A percentile compares a stretch with the other conserved stretches of the same genome.
Evolutionary conservation across 2,888 invertebrate genomes (phyloP).

Genomic region (Lasioglossum zephyrum): DNA sequence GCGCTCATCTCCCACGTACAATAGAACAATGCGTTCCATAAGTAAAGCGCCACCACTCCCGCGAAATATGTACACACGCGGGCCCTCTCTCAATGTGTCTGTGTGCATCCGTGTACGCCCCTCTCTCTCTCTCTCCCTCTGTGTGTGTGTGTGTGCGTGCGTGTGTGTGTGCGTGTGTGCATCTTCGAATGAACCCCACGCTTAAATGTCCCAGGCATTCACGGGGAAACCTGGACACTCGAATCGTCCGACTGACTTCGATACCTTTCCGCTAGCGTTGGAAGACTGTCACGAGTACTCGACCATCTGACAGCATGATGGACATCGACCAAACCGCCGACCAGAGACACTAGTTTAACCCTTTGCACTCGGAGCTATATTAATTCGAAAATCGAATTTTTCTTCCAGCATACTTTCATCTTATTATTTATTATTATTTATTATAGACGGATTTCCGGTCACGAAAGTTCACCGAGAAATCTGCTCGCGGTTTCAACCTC

Average conservation of each 20-base stretch:
- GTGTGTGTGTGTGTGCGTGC: too few species aligned
- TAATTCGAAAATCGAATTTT: too few species aligned
- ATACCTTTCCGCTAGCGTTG: not conserved
- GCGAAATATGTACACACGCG: conserved; percentile 61
- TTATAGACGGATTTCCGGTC: too few species aligned
- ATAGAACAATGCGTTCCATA: conserved; percentile 76
- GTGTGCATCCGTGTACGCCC: not conserved
- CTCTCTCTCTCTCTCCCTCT: not conserved
- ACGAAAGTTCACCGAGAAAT: not conserved
- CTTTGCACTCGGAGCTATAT: not conserved
- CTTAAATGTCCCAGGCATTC: conserved; percentile 55
- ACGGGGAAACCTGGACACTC: conserved; percentile 27
- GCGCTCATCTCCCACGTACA: conserved; percentile 75
- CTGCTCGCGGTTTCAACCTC: not conserved
- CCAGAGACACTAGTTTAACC: not conserved
- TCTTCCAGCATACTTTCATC: too few species aligned
- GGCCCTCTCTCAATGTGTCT: not conserved
- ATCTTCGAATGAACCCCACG: conserved; percentile 56
- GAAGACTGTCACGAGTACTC: not conserved
- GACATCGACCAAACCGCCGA: not conserved
- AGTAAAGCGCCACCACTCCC: conserved; percentile 75
- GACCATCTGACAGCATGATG: not conserved
- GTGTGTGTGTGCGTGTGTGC: too few species aligned
- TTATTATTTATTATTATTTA: too few species aligned
- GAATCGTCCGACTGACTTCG: conserved; percentile 14